Percentiles rank a stretch among this genome's conserved stretches.
Conservation (phyloP, 2,888 invertebrate genomes). For the Kryphioiulus occultus region DNA sequence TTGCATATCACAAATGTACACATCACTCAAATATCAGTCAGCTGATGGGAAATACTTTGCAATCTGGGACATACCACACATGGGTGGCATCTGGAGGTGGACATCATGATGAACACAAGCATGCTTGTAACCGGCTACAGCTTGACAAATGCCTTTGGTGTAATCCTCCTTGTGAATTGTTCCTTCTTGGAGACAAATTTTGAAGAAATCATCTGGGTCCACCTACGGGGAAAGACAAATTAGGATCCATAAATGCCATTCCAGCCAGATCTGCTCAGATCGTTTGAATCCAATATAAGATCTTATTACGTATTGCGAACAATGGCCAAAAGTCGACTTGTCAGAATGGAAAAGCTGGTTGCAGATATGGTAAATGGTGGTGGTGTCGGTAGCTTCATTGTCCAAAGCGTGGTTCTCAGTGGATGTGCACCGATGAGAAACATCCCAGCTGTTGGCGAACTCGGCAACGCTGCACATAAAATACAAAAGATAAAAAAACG, state of each 20-base stretch:
- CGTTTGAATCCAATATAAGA: neutral
- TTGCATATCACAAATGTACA: too few species aligned
- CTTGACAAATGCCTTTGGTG: conserved; percentile 68
- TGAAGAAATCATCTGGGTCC: conserved; percentile 20
- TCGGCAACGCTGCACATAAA: conserved; percentile 35
- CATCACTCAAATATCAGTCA: too few species aligned
- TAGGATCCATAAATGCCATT: neutral
- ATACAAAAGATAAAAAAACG: neutral
- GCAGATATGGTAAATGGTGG: conserved; percentile 25
- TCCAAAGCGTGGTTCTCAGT: conserved; percentile 42
- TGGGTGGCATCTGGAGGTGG: conserved; percentile 70
- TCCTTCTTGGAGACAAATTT: conserved; percentile 45
- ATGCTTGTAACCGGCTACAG: conserved; percentile 75
- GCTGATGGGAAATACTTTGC: too few species aligned
- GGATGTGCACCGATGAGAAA: conserved; percentile 27
- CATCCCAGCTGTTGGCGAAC: conserved; percentile 51
- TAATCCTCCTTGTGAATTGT: conserved; percentile 55
- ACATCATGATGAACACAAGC: conserved; percentile 70
- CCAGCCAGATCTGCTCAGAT: neutral
- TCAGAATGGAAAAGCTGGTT: conserved; percentile 44
- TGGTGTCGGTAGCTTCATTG: neutral
- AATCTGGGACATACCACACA: conserved; percentile 66
- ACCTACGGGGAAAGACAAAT: conserved; percentile 18
- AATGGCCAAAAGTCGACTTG: conserved; percentile 37
- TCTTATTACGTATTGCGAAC: conserved; percentile 42